Evolutionary conservation across 2,113 vertebrate species (phyloP).

Genomic region (Gymnocephalus cernua): DNA sequence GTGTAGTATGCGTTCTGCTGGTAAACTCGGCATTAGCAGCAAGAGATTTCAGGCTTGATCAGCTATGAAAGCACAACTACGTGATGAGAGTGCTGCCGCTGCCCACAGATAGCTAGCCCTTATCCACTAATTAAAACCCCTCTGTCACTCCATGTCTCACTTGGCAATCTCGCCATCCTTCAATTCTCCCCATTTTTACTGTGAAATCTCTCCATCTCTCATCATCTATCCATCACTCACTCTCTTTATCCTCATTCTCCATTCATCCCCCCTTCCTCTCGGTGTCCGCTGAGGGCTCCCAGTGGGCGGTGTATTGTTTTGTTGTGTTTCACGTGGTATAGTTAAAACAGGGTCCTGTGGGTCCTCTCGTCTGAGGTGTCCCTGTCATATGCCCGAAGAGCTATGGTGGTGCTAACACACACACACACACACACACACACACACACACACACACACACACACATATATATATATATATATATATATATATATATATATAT

Average conservation of each 20-base stretch:
- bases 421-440: conserved; percentile 11
- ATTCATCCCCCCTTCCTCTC: conserved; percentile 39
- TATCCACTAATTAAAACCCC: conserved; percentile 83
- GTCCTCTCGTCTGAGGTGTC: conserved; percentile 64
- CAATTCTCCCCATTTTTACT: conserved; percentile 62
- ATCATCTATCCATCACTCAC: conserved; percentile 72
- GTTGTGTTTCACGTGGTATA: conserved; percentile 65
- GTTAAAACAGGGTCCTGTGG: conserved; percentile 74
- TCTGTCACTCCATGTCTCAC: conserved; percentile 76
- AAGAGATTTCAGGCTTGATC: conserved; percentile 80
- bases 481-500: neutral
- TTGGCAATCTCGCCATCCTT: conserved; percentile 75
- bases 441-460: neutral
- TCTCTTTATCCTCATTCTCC: conserved; percentile 55
- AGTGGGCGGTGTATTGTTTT: conserved; percentile 61
- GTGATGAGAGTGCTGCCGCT: conserved; percentile 64
- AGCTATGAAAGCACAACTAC: conserved; percentile 80
- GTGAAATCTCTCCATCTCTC: conserved; percentile 70
- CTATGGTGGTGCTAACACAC: conserved; percentile 55
- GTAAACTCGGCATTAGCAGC: conserved; percentile 74
- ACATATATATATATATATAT: neutral
- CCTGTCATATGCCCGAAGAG: conserved; percentile 76
- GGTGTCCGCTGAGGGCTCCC: conserved; percentile 27
- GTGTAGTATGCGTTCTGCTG: conserved; percentile 64
- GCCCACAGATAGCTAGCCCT: conserved; percentile 70